These are phyloP conservation scores for Doryteuthis pealeii DNA, from an alignment of 1,140 invertebrate species.

Conservation along the genomic window DNA sequence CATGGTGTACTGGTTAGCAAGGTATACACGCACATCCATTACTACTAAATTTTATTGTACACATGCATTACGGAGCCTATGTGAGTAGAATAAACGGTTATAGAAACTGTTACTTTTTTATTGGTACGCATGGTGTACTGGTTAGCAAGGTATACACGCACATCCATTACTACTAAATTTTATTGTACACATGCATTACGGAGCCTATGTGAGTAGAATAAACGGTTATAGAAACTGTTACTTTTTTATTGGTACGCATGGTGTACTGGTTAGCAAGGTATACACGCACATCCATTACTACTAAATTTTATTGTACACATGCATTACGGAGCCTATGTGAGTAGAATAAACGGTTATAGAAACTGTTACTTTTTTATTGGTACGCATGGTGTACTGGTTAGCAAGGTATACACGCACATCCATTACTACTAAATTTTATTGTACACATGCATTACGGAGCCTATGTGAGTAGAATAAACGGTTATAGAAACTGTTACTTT, in stretches of 20 bases:
- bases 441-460: slow-evolving; percentile 93
- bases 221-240: background rate
- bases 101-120: background rate
- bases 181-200: slow-evolving; percentile 99
- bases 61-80: slow-evolving; percentile 85
- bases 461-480: slow-evolving; percentile 26
- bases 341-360: background rate
- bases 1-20: too few relatives aligned
- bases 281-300: background rate
- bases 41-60: too few relatives aligned
- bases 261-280: too few relatives aligned
- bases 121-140: background rate
- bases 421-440: background rate
- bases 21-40: background rate
- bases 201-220: slow-evolving; percentile 27
- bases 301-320: slow-evolving; percentile 69
- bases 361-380: background rate
- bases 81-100: slow-evolving; percentile 26
- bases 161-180: slow-evolving; percentile 2
- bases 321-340: slow-evolving; percentile 76
- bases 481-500: background rate
- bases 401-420: background rate
- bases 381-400: too few relatives aligned
- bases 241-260: background rate
- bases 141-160: background rate